phyloP scores from a whole-genome alignment of 2,797 vertebrate species.

The Hozukius guyotensis region DNA sequence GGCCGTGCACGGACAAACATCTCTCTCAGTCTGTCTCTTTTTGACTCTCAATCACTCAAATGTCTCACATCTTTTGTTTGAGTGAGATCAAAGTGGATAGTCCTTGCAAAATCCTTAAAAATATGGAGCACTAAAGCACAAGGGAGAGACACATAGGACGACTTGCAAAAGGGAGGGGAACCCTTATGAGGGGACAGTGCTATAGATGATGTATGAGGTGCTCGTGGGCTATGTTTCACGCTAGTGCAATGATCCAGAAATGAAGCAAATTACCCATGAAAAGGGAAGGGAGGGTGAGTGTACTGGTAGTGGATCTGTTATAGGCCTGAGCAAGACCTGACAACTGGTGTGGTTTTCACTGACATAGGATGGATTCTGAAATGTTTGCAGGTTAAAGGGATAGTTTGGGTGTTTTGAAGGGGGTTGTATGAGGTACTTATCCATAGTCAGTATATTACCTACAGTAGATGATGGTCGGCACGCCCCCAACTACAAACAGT shows the following conservation, averaged over 20 bases:
- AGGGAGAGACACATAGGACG: background rate
- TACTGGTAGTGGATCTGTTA: background rate
- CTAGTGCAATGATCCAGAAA: constrained; percentile 69
- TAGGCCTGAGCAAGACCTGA: background rate
- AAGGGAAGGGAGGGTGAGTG: constrained; percentile 5
- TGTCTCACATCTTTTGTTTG: background rate
- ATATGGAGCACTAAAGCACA: background rate
- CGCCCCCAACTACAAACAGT: too few species aligned
- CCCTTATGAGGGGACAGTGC: constrained; percentile 37
- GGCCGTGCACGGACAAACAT: constrained; percentile 11
- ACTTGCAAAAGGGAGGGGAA: constrained; percentile 17
- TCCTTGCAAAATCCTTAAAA: background rate
- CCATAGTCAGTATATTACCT: too few species aligned
- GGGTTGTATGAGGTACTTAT: too few species aligned
- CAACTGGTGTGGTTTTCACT: background rate
- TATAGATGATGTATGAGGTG: constrained; percentile 61
- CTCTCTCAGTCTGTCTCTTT: constrained; percentile 9
- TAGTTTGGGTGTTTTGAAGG: too few species aligned
- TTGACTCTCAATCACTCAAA: background rate
- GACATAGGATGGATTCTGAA: background rate
- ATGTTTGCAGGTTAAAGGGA: background rate
- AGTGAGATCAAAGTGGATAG: background rate
- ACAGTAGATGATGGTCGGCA: too few species aligned
- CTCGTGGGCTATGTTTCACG: constrained; percentile 65
- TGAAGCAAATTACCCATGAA: constrained; percentile 73